Conservation (phyloP, 2,797 vertebrate species). For the Uromys caudimaculatus region DNA sequence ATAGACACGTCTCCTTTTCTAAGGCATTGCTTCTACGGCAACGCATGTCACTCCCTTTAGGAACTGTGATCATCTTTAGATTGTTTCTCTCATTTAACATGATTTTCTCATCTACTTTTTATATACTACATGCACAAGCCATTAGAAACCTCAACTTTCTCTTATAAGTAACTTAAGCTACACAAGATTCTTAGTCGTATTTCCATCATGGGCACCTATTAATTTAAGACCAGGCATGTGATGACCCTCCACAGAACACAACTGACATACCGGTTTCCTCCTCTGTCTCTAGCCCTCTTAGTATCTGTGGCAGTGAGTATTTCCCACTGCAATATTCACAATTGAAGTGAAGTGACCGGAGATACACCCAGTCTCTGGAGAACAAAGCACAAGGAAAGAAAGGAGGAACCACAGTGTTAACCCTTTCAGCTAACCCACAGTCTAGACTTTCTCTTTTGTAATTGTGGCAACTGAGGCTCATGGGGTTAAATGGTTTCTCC, state of each 20-base stretch:
- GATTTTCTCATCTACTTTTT: neutral
- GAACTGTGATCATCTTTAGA: neutral
- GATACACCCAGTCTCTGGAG: neutral
- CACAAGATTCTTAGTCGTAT: neutral
- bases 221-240: neutral
- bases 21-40: neutral
- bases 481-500: neutral
- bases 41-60: neutral
- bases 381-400: neutral
- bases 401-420: neutral
- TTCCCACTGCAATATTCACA: neutral
- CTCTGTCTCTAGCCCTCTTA: neutral
- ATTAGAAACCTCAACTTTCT: neutral
- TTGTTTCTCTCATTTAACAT: neutral
- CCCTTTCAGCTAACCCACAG: neutral
- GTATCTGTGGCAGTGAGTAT: neutral
- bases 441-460: neutral
- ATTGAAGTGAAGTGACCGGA: neutral
- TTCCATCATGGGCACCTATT: neutral
- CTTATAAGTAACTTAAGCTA: conserved; percentile 11
- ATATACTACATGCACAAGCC: neutral
- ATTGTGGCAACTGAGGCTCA: conserved; percentile 6
- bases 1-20: neutral
- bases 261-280: neutral
- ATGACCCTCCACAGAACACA: neutral